These are phyloP conservation scores for Emydoidea blandingii DNA, from an alignment of 2,797 vertebrate species.

Conservation along the genomic window DNA sequence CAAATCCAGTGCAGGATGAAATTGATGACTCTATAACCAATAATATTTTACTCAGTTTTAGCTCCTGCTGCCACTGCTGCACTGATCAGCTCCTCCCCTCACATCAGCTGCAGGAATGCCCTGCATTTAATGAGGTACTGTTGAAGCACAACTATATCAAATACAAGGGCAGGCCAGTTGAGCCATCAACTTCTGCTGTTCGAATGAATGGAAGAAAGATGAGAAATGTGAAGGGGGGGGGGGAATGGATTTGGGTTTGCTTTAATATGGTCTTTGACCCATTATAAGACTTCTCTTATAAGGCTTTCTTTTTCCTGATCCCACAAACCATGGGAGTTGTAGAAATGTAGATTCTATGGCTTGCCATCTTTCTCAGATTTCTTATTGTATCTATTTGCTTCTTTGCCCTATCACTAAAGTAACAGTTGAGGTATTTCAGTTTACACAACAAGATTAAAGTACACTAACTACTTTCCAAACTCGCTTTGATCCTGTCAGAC, in stretches of 20 bases:
- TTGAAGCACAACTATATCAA: neutral
- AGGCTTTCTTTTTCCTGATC: neutral
- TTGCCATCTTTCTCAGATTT: slow-evolving; percentile 20
- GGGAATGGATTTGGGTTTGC: neutral
- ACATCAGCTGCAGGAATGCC: neutral
- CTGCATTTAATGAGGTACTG: neutral
- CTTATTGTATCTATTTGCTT: slow-evolving; percentile 30
- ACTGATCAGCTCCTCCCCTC: neutral
- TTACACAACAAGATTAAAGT: slow-evolving; percentile 35
- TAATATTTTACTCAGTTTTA: slow-evolving; percentile 32
- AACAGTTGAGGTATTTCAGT: slow-evolving; percentile 11
- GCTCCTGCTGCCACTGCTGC: neutral
- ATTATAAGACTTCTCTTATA: neutral
- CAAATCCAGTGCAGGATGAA: slow-evolving; percentile 25
- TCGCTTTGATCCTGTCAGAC: slow-evolving; percentile 26
- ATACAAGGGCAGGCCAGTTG: neutral
- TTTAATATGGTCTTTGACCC: neutral
- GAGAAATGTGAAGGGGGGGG: neutral
- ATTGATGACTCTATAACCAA: slow-evolving; percentile 23
- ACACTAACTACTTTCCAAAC: slow-evolving; percentile 14
- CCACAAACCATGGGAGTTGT: slow-evolving; percentile 9
- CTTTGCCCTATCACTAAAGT: neutral
- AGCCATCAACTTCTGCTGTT: neutral
- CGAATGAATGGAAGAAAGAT: neutral
- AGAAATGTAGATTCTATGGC: slow-evolving; percentile 43